phyloP scores from a whole-genome alignment of 2,113 vertebrate genomes.

The Mungos mungo region DNA sequence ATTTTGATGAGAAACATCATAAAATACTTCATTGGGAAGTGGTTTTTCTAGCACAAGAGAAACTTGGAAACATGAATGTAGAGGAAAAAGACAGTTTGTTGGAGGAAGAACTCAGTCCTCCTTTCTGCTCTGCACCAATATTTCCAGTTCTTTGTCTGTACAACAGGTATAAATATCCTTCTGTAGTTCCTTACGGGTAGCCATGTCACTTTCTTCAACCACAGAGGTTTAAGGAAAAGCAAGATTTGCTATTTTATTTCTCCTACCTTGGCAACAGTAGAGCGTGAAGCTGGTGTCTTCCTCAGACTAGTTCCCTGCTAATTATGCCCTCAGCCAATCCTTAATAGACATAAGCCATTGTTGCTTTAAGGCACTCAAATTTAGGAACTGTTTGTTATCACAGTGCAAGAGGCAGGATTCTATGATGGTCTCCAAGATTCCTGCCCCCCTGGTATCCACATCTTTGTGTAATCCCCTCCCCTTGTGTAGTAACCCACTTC shows the following conservation, averaged over 20 bases:
- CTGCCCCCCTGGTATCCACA: background rate
- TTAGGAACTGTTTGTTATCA: background rate
- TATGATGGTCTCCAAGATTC: background rate
- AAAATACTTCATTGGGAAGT: background rate
- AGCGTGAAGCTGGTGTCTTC: background rate
- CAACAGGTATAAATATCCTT: background rate
- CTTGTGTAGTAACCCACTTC: background rate
- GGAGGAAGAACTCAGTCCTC: background rate
- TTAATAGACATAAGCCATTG: background rate
- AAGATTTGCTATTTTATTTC: background rate
- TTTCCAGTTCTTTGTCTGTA: background rate
- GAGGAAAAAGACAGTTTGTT: background rate
- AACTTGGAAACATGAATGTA: background rate
- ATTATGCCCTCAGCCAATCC: background rate
- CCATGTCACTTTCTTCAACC: background rate
- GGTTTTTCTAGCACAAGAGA: background rate
- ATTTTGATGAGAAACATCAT: conserved; percentile 14
- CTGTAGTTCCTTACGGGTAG: background rate
- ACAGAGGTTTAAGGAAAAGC: background rate
- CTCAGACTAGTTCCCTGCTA: background rate
- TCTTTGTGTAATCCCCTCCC: background rate
- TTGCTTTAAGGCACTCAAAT: background rate
- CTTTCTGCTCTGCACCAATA: background rate
- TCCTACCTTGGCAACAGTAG: background rate
- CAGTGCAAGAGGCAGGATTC: background rate